Conservation (phyloP, 1,140 invertebrate genomes). For the Drosophila paulistorum region DNA sequence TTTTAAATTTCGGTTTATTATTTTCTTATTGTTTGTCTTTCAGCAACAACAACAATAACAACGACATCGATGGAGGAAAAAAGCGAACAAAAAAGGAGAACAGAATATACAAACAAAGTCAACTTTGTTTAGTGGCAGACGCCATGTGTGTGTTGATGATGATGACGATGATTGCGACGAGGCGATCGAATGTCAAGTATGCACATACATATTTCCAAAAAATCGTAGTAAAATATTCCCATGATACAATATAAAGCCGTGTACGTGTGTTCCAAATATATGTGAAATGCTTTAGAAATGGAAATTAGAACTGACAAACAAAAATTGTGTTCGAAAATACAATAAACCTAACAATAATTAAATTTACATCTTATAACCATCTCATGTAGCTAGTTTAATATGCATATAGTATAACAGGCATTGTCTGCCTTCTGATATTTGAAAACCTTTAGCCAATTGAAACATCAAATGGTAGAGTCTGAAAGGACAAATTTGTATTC, state of each 20-base stretch:
- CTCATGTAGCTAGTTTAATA: not conserved
- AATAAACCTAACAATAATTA: conserved; percentile 46
- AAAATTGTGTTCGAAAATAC: conserved; percentile 28
- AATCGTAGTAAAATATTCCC: conserved; percentile 58
- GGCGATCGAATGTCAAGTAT: conserved; percentile 66
- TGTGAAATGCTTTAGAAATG: conserved; percentile 36
- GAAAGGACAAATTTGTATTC: too few species aligned
- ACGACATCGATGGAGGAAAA: conserved; percentile 11
- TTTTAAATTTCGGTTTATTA: conserved; percentile 49
- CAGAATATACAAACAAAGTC: conserved; percentile 17
- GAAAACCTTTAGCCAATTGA: conserved; percentile 39
- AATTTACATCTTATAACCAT: conserved; percentile 39
- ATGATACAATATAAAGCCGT: conserved; percentile 40
- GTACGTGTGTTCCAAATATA: conserved; percentile 5
- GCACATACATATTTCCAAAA: conserved; percentile 17
- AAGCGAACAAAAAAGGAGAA: conserved; percentile 17
- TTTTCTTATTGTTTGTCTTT: conserved; percentile 39
- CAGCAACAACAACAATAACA: conserved; percentile 19
- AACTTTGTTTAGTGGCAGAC: conserved; percentile 59
- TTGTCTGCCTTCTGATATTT: conserved; percentile 1
- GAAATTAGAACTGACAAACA: conserved; percentile 13
- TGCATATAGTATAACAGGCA: not conserved
- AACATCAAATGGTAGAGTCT: too few species aligned
- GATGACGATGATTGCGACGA: conserved; percentile 9
- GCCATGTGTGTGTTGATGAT: conserved; percentile 36